Base-by-base conservation (phyloP, 2,888 invertebrate species). In the Parthenolecanium corni region DNA sequence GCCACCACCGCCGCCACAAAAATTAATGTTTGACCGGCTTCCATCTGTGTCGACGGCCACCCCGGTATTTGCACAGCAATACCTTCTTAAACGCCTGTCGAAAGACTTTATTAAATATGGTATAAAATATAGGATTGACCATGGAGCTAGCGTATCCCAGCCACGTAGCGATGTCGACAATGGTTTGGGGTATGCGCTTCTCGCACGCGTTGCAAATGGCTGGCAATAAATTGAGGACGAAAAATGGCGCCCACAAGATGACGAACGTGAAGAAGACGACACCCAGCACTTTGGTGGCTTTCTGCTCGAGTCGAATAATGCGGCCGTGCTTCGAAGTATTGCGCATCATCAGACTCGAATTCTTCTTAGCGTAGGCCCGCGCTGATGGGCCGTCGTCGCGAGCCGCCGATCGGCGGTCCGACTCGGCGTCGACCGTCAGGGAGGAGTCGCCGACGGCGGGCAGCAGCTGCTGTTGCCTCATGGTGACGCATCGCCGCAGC, bases 41-140 rank as follows among this genome's bases (percentile, higher is more conserved):
- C 64, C 65, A 66, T 47, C 64, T 62, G 18, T 64, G 63, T 23
- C 66, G 36, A 21, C 64, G 56, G 52, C 53, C 63, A 6, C 63
- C 57, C 23, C 66, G 64, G 72, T 88, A 89, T 68, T 82, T 80
- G 74, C 91, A 92, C 64, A 84, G 74, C 64, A 92, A 74, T 11
- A 92, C 88, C 73, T 86, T 88, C 72, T 89, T 87, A 73, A 92
- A 92, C 0, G 92, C 89, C 72, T 90, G 86, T 46, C 93, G 80
- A 75, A 94, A 94, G 64, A 90, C 87, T 72, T 91, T 90, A 75
- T 94, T 94, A 75, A 94, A 94, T 70, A 93, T 90, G 23, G 94
- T 94, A 73, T 94, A 94, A 76, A 94, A 93, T 70, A 94, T 88
- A 1, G 94, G 94, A 76, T 94, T 94, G 36, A 94, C 89, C 84